Evolutionary conservation across 2,797 vertebrate species (phyloP).

Genomic region (Micrastur ruficollis): DNA sequence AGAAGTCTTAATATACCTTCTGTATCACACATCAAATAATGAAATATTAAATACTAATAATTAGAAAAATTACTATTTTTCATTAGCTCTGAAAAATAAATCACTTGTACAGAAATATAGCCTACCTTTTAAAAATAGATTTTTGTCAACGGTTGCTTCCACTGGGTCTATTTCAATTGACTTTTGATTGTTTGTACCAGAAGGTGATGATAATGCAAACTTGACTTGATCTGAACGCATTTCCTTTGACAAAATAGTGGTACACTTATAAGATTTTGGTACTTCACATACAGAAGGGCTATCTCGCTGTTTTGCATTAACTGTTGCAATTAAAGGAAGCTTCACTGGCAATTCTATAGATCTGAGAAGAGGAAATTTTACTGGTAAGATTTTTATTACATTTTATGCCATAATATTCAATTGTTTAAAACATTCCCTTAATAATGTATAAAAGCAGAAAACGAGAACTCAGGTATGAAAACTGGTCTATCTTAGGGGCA

Average conservation of each 20-base stretch:
- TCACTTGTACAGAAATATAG: not conserved
- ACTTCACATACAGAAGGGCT: not conserved
- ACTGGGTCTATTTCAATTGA: not conserved
- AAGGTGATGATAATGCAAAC: not conserved
- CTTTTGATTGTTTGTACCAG: not conserved
- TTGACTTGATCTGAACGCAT: not conserved
- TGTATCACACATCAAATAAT: not conserved
- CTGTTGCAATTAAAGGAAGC: not conserved
- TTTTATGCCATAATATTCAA: not conserved
- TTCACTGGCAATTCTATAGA: not conserved
- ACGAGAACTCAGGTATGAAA: not conserved
- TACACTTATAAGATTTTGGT: not conserved
- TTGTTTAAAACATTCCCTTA: not conserved
- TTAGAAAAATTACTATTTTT: not conserved
- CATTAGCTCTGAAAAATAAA: not conserved
- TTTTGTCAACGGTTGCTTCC: not conserved
- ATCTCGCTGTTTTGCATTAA: not conserved
- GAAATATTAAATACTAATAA: not conserved
- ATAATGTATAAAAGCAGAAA: not conserved
- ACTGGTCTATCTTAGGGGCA: not conserved
- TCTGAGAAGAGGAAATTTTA: constrained; percentile 29
- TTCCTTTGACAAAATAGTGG: not conserved
- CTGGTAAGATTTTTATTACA: not conserved
- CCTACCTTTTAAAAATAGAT: constrained; percentile 25
- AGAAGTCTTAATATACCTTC: not conserved